These are phyloP conservation scores for Nomada fabriciana DNA, from an alignment of 2,888 invertebrate species.

Conservation along the genomic window DNA sequence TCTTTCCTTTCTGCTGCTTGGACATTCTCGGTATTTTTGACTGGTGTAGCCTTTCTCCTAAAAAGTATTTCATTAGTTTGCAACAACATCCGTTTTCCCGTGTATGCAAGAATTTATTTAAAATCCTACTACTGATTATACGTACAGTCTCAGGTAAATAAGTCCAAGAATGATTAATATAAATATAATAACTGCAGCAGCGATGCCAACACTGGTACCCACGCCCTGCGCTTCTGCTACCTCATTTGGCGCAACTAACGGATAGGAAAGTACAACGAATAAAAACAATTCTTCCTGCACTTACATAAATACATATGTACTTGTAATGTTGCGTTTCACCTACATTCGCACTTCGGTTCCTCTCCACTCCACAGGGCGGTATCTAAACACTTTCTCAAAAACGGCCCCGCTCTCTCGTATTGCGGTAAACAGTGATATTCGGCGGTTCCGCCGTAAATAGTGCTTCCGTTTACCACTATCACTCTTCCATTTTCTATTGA, in stretches of 20 bases:
- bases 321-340: conserved; percentile 50
- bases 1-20: conserved; percentile 94
- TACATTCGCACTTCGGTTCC: conserved; percentile 92
- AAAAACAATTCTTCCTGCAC: background rate
- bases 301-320: background rate
- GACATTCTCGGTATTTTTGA: conserved; percentile 95
- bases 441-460: conserved; percentile 92
- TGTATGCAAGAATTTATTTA: background rate
- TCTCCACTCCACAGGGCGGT: conserved; percentile 95
- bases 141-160: conserved; percentile 93
- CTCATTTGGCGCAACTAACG: conserved; percentile 79
- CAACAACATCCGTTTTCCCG: too few relatives aligned
- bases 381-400: conserved; percentile 93
- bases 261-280: background rate
- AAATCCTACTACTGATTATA: conserved; percentile 69
- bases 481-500: conserved; percentile 94
- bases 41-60: conserved; percentile 93
- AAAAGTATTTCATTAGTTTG: conserved; percentile 54
- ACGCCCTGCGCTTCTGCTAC: conserved; percentile 89
- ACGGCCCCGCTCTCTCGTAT: conserved; percentile 92
- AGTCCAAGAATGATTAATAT: conserved; percentile 91
- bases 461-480: conserved; percentile 93
- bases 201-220: conserved; percentile 93
- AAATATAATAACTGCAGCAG: conserved; percentile 92
- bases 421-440: conserved; percentile 96